Base-by-base conservation (phyloP, 1,140 invertebrate genomes). In the Brachionus paranguensis region DNA sequence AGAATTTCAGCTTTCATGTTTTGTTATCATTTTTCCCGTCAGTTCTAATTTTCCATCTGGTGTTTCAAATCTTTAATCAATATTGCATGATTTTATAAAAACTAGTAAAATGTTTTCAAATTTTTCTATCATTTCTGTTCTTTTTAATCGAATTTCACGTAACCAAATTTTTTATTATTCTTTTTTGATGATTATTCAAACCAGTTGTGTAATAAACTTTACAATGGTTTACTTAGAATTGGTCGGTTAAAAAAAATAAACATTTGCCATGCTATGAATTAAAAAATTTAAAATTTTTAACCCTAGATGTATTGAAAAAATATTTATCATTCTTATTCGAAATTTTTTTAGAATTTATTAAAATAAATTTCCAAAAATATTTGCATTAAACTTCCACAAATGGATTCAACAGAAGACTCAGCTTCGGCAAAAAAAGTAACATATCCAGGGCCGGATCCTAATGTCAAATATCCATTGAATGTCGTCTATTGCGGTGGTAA, bases 401-500 rank as follows among this genome's bases (percentile, higher is more conserved):
- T 76, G 72, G 43, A 76, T 76, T 3, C 72, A 7, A 12, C 41
- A 20, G 72, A 76, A 76, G 43, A 76, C 11, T 20, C 24, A 47
- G 24, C 24, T 60, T 29, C 78, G 14, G 14, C 43, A 0, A 68
- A 68, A 11, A 29, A 43, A 29, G 53, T 41, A 12, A 29, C 24
- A 24, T 83, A 83, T 55, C 64, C 64, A 29, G 81, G 81, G 4
- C 81, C 81, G n/a, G 45, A 47, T 37, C 17, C 64, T n/a, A 60
- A 72, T 37, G 37, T 83, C 20, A 68, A 72, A 53, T 83, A 83
- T 60, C 81, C 81, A 24, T 72, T 83, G 45, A 72, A 29, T 24
- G n/a, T 83, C 3, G 12, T 68, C 3, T 83, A 83, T 83, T 83
- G 81, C 70, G 81, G 81, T n/a, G 81, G 81, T 83, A 33, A 72